Evolutionary conservation across 2,888 invertebrate genomes (phyloP).

Genomic region (Eretmocerus hayati): DNA sequence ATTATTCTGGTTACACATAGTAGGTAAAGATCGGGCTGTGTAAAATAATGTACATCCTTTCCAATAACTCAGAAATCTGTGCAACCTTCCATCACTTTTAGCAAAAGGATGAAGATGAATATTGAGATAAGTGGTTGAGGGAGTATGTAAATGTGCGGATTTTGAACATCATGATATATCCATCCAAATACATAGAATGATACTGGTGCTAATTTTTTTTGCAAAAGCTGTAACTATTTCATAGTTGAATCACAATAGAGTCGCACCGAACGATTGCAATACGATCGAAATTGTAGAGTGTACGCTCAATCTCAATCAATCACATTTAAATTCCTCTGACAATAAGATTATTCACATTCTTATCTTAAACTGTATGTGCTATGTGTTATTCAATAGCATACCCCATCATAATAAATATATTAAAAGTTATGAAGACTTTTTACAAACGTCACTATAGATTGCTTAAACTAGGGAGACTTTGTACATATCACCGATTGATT

Average conservation of each 20-base stretch:
- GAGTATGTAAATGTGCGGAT: no score
- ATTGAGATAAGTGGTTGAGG: no score
- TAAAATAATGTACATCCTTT: no score
- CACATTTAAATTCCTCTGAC: no score
- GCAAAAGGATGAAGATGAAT: constrained; percentile 17
- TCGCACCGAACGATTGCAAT: constrained; percentile 20
- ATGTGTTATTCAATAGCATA: constrained; percentile 22
- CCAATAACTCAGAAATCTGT: constrained; percentile 26
- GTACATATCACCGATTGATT: constrained; percentile 38
- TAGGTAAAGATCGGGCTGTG: no score
- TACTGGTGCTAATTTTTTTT: constrained; percentile 14
- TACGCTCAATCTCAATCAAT: constrained; percentile 13
- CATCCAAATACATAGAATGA: constrained; percentile 12
- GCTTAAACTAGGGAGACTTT: constrained; percentile 38
- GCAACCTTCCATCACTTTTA: constrained; percentile 22
- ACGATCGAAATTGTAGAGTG: constrained; percentile 15
- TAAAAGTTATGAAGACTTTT: constrained; percentile 39
- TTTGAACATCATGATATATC: constrained; percentile 8
- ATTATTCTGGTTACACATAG: no score
- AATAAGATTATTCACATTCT: constrained; percentile 24
- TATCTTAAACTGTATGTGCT: background rate
- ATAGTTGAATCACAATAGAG: constrained; percentile 21
- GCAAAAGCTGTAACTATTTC: constrained; percentile 18
- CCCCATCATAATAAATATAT: constrained; percentile 32
- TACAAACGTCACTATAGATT: constrained; percentile 28